Percentiles rank a stretch among this genome's conserved stretches.
Evolutionary conservation across 2,888 invertebrate genomes (phyloP).

Genomic region (Patella depressa): DNA sequence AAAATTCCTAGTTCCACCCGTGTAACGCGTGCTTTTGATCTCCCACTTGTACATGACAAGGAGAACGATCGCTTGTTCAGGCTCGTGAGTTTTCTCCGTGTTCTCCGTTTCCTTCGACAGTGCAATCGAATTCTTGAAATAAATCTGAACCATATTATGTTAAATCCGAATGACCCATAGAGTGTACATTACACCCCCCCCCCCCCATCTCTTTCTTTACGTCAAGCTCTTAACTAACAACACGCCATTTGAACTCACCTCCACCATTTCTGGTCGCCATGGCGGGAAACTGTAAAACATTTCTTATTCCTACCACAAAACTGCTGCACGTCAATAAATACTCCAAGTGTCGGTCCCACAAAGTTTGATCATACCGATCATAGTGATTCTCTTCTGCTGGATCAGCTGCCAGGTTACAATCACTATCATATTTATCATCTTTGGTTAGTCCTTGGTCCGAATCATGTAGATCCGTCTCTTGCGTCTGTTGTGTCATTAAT

Average conservation of each 20-base stretch:
- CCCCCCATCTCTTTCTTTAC: too few relatives aligned
- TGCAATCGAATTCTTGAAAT: too few relatives aligned
- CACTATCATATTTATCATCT: slow-evolving; percentile 25
- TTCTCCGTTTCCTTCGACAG: too few relatives aligned
- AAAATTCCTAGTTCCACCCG: too few relatives aligned
- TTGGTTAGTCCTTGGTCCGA: slow-evolving; percentile 26
- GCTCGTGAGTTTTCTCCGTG: too few relatives aligned
- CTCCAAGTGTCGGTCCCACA: slow-evolving; percentile 71
- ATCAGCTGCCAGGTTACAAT: slow-evolving; percentile 22
- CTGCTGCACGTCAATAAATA: slow-evolving; percentile 77
- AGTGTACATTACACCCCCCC: too few relatives aligned
- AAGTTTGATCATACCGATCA: slow-evolving; percentile 66
- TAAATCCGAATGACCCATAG: too few relatives aligned
- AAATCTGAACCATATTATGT: too few relatives aligned
- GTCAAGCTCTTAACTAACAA: too few relatives aligned
- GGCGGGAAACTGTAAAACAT: slow-evolving; percentile 79
- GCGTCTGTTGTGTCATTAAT: slow-evolving; percentile 18
- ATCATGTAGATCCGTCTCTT: slow-evolving; percentile 19
- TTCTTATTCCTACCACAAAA: slow-evolving; percentile 76
- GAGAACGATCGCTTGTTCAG: too few relatives aligned
- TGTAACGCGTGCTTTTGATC: too few relatives aligned
- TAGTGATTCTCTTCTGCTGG: slow-evolving; percentile 28
- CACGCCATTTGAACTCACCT: slow-evolving; percentile 44
- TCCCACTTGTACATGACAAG: too few relatives aligned
- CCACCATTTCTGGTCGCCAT: slow-evolving; percentile 73